Conservation (phyloP, 1,140 invertebrate species). For the Hycleus cichorii region DNA sequence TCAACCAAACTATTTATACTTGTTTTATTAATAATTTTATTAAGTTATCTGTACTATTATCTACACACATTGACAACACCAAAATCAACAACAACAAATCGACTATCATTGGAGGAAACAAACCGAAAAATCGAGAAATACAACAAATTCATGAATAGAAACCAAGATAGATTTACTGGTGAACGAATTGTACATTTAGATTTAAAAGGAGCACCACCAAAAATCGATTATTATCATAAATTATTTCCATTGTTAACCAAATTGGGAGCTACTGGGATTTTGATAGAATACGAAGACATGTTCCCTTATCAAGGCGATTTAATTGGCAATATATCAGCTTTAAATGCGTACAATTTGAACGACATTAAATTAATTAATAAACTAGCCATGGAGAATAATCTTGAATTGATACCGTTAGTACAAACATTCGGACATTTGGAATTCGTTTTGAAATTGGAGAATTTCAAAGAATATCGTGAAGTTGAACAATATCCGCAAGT, state of each 20-base stretch:
- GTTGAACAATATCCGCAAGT: slow-evolving; percentile 68
- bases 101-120: no score
- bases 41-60: no score
- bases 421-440: slow-evolving; percentile 96
- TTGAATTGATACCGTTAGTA: slow-evolving; percentile 84
- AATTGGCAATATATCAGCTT: slow-evolving; percentile 59
- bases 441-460: slow-evolving; percentile 75
- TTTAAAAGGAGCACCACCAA: slow-evolving; percentile 83
- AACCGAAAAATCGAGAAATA: no score
- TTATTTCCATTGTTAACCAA: slow-evolving; percentile 67
- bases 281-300: slow-evolving; percentile 95
- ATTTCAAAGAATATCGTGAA: slow-evolving; percentile 73
- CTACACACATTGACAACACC: no score
- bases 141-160: no score
- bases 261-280: slow-evolving; percentile 70
- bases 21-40: no score
- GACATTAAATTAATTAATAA: slow-evolving; percentile 60
- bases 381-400: slow-evolving; percentile 54
- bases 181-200: slow-evolving; percentile 69
- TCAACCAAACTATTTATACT: no score
- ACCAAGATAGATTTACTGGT: slow-evolving; percentile 5
- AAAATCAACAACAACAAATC: no score
- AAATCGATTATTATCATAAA: slow-evolving; percentile 59
- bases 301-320: slow-evolving; percentile 76
- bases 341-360: slow-evolving; percentile 66